These are phyloP conservation scores for Dasypus novemcinctus DNA, from an alignment of 2,113 vertebrate species.

Conservation along the genomic window DNA sequence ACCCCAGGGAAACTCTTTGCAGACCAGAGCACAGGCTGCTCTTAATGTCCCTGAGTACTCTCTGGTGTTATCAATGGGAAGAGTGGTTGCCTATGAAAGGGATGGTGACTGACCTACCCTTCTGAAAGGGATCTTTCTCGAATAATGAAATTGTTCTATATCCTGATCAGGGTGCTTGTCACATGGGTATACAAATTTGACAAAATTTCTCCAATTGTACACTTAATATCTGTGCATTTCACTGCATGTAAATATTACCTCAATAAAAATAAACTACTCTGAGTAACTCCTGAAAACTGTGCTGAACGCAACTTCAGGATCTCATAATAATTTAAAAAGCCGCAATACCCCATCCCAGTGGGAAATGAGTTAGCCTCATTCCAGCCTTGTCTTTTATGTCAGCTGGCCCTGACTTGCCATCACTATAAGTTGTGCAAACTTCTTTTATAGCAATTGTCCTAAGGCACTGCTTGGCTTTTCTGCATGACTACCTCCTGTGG, in stretches of 20 bases:
- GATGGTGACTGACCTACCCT: neutral
- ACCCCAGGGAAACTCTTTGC: too few relatives aligned
- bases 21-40: neutral
- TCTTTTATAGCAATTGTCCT: neutral
- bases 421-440: rapidly evolving
- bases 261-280: neutral
- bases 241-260: neutral
- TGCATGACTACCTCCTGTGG: neutral
- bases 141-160: neutral
- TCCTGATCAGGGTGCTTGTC: neutral
- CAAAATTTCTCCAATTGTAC: neutral
- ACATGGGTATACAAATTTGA: neutral
- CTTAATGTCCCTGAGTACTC: neutral
- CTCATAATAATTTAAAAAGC: neutral
- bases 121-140: neutral
- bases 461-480: neutral
- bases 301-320: neutral
- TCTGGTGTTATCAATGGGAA: neutral
- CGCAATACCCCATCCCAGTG: neutral
- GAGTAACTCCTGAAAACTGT: neutral
- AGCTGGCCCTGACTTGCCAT: neutral
- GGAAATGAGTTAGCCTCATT: neutral
- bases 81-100: neutral
- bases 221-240: neutral
- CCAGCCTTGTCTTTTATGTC: neutral